Evolutionary conservation across 2,113 vertebrate genomes (phyloP).

Genomic region (Heterotilapia buettikoferi): DNA sequence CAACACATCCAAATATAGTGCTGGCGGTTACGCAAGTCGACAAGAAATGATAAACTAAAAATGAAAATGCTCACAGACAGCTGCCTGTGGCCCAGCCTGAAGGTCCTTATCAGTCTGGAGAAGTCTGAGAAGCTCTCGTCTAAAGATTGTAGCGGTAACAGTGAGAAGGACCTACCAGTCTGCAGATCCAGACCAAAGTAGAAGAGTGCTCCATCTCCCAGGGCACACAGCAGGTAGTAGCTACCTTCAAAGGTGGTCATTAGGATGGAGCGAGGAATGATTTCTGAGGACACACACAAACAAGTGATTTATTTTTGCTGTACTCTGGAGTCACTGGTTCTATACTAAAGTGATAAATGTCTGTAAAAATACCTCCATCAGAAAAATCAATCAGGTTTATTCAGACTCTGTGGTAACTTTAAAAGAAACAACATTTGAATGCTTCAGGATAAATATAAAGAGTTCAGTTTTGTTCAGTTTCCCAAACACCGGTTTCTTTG

Average conservation of each 20-base stretch:
- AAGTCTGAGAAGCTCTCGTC: neutral
- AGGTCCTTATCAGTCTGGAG: neutral
- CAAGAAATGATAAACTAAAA: neutral
- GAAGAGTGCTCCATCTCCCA: constrained; percentile 97
- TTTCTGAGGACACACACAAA: constrained; percentile 75
- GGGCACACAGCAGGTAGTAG: constrained; percentile 93
- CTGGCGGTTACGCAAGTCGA: neutral
- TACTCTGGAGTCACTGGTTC: neutral
- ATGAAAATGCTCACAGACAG: neutral
- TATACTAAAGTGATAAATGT: constrained; percentile 17
- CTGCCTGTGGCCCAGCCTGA: neutral
- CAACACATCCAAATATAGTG: neutral
- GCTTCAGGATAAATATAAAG: constrained; percentile 5
- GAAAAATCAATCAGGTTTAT: constrained; percentile 22
- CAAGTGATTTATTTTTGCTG: constrained; percentile 20
- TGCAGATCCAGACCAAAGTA: constrained; percentile 94
- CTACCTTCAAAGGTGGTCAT: constrained; percentile 99
- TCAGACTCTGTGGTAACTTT: neutral
- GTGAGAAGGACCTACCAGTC: constrained; percentile 72
- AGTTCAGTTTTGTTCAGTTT: neutral
- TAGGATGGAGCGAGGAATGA: constrained; percentile 96
- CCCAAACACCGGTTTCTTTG: neutral
- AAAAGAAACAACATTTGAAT: neutral
- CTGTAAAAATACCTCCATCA: neutral
- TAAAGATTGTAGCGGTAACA: neutral